Conservation (phyloP, 2,797 vertebrate genomes). For the Siniperca undulata region DNA sequence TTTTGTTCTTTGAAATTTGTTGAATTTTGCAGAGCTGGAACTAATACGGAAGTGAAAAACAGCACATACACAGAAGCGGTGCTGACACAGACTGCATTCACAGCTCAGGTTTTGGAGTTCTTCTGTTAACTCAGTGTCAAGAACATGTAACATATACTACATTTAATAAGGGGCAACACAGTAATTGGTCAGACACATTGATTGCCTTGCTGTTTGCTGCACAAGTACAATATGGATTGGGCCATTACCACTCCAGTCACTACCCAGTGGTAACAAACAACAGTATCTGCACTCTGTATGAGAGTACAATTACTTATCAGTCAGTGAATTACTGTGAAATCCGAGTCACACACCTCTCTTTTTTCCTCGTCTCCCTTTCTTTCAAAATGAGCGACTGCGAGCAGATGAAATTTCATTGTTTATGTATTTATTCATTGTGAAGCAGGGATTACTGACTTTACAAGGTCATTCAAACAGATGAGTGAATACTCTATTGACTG, state of each 20-base stretch:
- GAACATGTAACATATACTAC: conserved; percentile 33
- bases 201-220: conserved; percentile 67
- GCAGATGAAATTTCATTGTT: conserved; percentile 75
- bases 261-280: conserved; percentile 54
- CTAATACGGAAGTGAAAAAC: conserved; percentile 20
- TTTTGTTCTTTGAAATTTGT: conserved; percentile 52
- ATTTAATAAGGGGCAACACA: conserved; percentile 5
- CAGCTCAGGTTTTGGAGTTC: conserved; percentile 11
- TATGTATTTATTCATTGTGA: conserved; percentile 84
- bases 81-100: conserved; percentile 10
- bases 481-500: conserved; percentile 80
- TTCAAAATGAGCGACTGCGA: conserved; percentile 54
- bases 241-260: conserved; percentile 64
- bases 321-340: conserved; percentile 61
- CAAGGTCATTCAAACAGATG: conserved; percentile 83
- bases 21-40: conserved; percentile 34
- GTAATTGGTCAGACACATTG: conserved; percentile 70
- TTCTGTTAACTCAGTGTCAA: conserved; percentile 19
- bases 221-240: conserved; percentile 67
- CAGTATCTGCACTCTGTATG: conserved; percentile 36
- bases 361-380: conserved; percentile 53
- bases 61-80: not conserved
- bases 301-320: conserved; percentile 64
- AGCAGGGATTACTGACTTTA: conserved; percentile 79
- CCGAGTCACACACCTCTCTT: conserved; percentile 32